Evolutionary conservation across 2,888 invertebrate species (phyloP), one percentile per base, ranked within the genome.

Genomic region (Pycnomerus fuliginosus): DNA sequence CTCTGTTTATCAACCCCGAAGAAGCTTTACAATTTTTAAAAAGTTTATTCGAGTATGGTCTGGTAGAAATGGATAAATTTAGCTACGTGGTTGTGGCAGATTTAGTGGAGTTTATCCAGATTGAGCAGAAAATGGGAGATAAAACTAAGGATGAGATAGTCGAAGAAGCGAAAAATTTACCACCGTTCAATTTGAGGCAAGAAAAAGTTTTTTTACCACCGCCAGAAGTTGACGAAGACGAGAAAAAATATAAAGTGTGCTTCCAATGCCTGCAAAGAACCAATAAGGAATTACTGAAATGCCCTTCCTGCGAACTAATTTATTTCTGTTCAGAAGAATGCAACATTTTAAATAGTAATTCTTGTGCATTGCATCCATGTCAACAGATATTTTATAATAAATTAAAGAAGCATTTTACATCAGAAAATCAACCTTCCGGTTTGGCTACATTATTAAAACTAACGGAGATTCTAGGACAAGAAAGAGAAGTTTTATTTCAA

Each of bases 261-360:
- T 71, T 61, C 31, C 54, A 69, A 35, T 71, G 71, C 40, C 47
- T 62, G 8, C 48, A 52, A 37, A 55, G 55, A 25, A 22, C 35
- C 5, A 44, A 55, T 17, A 60, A 61, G 38, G 40, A 48, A 4
- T 48, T 70, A 10, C 42, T 63, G 7, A 10, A 39, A 2, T 71
- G 71, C 50, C 69, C 70, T 0, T 48, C 47, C 39, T 71, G 71
- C 46, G 59, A 61, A 25, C 28, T 64, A 16, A 56, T 70, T 5
- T 61, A 62, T 31, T 71, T 66, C 47, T 71, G 71, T 47, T 68
- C 68, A 0, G 43, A 58, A 41, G 50, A 63, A 33, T 71, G 71
- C 40, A 69, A 68, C 37, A 56, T 50, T 31, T 30, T 44, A 30
- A 64, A 56, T 39, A 53, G 43, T n/a, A n/a, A n/a, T n/a, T n/a